These are phyloP conservation scores for Perca flavescens DNA, from an alignment of 2,113 vertebrate genomes.

Conservation along the genomic window DNA sequence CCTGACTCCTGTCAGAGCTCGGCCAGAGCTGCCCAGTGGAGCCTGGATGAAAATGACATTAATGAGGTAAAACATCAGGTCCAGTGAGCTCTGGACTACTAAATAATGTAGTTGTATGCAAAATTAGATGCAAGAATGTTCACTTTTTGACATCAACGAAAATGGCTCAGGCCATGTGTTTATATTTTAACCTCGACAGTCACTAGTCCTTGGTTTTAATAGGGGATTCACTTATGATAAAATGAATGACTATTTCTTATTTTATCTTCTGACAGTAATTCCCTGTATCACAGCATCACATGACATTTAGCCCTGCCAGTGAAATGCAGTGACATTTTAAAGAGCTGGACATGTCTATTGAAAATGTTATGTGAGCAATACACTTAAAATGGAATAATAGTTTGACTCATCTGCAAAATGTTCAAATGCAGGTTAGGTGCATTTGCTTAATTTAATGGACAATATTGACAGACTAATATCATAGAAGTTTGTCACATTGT, in stretches of 20 bases:
- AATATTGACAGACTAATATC: neutral
- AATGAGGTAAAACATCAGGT: constrained; percentile 43
- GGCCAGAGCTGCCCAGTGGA: neutral
- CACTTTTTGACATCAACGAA: neutral
- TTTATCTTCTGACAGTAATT: neutral
- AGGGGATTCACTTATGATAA: neutral
- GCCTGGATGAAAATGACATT: constrained; percentile 13
- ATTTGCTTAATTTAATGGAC: neutral
- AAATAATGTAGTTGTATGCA: neutral
- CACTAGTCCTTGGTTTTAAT: neutral
- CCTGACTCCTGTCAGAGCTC: constrained; percentile 15
- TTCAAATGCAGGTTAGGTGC: neutral
- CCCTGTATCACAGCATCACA: neutral
- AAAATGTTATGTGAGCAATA: neutral
- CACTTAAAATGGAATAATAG: neutral
- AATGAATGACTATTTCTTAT: neutral
- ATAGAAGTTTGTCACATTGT: neutral
- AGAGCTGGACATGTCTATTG: neutral
- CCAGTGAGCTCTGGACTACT: constrained; percentile 11
- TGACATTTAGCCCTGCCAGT: constrained; percentile 1
- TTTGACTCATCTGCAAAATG: neutral
- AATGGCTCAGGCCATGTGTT: neutral
- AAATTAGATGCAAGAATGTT: neutral
- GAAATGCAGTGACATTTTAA: neutral
- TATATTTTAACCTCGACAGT: neutral